These are phyloP conservation scores for Acanthisitta chloris DNA, from an alignment of 2,113 vertebrate genomes.

Conservation along the genomic window DNA sequence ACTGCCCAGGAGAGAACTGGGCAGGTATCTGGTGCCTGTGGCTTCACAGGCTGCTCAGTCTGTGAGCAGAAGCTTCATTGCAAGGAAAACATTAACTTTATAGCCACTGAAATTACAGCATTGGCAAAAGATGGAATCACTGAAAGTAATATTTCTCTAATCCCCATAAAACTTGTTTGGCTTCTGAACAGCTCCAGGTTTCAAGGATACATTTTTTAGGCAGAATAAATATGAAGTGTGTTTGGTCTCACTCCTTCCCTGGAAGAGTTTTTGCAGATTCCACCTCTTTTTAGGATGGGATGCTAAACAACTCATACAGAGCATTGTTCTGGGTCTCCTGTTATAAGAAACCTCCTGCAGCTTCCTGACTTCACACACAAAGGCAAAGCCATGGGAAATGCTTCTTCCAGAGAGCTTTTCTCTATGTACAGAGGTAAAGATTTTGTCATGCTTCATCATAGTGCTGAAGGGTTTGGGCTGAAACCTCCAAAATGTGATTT, in stretches of 20 bases:
- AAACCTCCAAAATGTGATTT: background rate
- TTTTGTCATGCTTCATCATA: background rate
- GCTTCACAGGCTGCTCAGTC: background rate
- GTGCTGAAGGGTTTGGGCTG: background rate
- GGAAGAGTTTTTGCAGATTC: background rate
- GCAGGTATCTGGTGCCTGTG: background rate
- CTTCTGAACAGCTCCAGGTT: background rate
- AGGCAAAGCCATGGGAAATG: background rate
- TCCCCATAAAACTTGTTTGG: background rate
- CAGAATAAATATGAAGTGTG: background rate
- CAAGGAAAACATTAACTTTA: background rate
- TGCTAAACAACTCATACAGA: background rate
- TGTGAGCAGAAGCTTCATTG: background rate
- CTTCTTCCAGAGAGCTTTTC: background rate
- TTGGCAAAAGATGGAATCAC: background rate
- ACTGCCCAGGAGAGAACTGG: background rate
- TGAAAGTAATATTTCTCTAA: background rate
- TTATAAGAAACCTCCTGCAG: background rate
- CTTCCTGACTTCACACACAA: background rate
- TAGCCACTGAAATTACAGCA: background rate
- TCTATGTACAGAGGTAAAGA: background rate
- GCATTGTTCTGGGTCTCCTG: background rate
- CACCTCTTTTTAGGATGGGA: background rate
- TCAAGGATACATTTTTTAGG: background rate
- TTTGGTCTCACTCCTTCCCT: background rate